Percentiles rank a stretch among this genome's conserved stretches.
phyloP scores from a whole-genome alignment of 2,888 invertebrate genomes.

The Bedellia somnulentella region DNA sequence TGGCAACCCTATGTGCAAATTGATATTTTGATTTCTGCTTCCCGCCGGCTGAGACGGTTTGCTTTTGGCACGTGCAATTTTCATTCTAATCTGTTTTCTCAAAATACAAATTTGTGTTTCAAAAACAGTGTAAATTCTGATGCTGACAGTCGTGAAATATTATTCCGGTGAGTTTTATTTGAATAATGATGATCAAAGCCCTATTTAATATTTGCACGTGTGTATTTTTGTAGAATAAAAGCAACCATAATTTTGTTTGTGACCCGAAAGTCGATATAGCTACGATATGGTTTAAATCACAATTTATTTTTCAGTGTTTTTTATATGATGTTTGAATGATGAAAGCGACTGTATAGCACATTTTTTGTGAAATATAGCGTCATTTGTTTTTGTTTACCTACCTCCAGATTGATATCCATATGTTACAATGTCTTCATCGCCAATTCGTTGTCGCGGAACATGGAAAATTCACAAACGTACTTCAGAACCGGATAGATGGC shows the following conservation, averaged over 20 bases:
- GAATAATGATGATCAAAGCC: too few species aligned
- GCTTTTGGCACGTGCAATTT: slow-evolving; percentile 57
- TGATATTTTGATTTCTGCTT: slow-evolving; percentile 43
- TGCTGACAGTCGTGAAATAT: slow-evolving; percentile 41
- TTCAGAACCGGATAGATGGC: slow-evolving; percentile 70
- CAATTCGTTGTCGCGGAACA: slow-evolving; percentile 47
- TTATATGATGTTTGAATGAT: background rate
- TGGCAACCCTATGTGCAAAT: slow-evolving; percentile 24
- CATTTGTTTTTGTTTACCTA: slow-evolving; percentile 57
- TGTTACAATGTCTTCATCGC: slow-evolving; percentile 43
- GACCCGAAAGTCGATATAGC: slow-evolving; percentile 36
- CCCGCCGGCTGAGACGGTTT: slow-evolving; percentile 56
- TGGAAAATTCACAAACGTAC: slow-evolving; percentile 52
- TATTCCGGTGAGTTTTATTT: slow-evolving; percentile 37
- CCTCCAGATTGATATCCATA: slow-evolving; percentile 44
- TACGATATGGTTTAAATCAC: slow-evolving; percentile 45
- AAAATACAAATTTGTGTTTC: slow-evolving; percentile 22
- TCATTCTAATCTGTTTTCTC: slow-evolving; percentile 21
- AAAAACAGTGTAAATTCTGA: slow-evolving; percentile 29
- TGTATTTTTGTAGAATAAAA: background rate
- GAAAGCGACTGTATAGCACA: too few species aligned
- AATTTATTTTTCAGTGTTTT: background rate
- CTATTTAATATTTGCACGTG: too few species aligned
- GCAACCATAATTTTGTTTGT: slow-evolving; percentile 34
- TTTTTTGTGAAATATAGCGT: slow-evolving; percentile 26